Base-by-base conservation (phyloP, 2,888 invertebrate species). In the Leptogaster cylindrica region DNA sequence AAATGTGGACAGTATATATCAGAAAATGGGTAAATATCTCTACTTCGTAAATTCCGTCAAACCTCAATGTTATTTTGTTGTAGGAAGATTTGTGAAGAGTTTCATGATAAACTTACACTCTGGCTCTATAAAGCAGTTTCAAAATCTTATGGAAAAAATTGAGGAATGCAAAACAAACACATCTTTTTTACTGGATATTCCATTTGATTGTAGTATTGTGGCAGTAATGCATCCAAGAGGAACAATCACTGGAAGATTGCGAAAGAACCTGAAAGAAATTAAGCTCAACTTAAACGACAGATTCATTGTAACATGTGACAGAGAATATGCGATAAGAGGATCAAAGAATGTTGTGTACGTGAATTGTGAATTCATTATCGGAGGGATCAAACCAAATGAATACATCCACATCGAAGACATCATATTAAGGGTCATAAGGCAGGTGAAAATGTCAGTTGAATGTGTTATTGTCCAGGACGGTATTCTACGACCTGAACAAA, bases 341-440 rank as follows among this genome's bases (percentile, higher is more conserved):
- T 27, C 61, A 16, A 28, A 20, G 4, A 25, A 28, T 12, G 28
- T 61, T 1, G 31, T 61, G n/a, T 61, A 61, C 8, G 28, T 16
- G 3, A 61, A 61, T 16, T 41, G 14, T 28, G 16, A 6, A 2
- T 14, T 10, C 25, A n/a, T 33, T 14, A 36, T 31, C 10, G 2
- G 2, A 1, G 2, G 36, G 8, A 4, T 36, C n/a, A 23, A 48
- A 23, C 36, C 36, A n/a, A 14, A 50, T 12, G 10, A 25, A 4
- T 50, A 65, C 14, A 50, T 48, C 4, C 64, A 50, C 36, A 65
- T 48, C 3, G 50, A 16, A n/a, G 50, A 51, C n/a, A 50, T 65
- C 10, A 50, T 12, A 2, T 18, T 66, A 14, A 14, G 23, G n/a
- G 33, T 55, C 20, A 33, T 66, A 20, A 20, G n/a, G 16, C 7